These are phyloP conservation scores for Nematostella vectensis DNA, from an alignment of 92 coral and sea anemone species.

Conservation along the genomic window DNA sequence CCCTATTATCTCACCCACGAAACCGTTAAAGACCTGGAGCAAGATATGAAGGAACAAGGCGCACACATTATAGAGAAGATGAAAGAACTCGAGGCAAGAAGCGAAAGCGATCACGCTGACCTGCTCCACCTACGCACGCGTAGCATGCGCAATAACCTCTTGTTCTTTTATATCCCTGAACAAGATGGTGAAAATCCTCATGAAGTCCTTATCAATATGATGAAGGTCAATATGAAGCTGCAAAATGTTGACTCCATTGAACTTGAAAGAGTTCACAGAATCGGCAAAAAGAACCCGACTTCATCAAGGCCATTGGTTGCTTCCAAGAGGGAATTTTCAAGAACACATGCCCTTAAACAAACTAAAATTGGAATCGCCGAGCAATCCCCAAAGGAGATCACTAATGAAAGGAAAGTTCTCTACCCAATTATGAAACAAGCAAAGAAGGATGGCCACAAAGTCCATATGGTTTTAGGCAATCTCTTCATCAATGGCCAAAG, in stretches of 20 bases:
- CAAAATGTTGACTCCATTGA: slow-evolving; percentile 2
- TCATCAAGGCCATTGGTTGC: slow-evolving; percentile 20
- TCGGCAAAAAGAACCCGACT: slow-evolving; percentile 11
- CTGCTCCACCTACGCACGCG: neutral
- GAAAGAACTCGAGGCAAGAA: too few relatives aligned
- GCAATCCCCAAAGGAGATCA: slow-evolving; percentile 41
- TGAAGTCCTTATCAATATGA: neutral
- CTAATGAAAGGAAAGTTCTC: slow-evolving; percentile 17
- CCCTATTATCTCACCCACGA: too few relatives aligned
- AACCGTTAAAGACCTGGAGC: too few relatives aligned
- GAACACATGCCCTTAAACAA: slow-evolving; percentile 14
- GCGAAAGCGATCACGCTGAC: too few relatives aligned
- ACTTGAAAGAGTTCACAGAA: slow-evolving; percentile 15
- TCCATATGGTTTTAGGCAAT: slow-evolving; percentile 13
- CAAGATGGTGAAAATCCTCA: neutral
- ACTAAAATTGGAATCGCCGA: slow-evolving; percentile 30
- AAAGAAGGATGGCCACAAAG: slow-evolving; percentile 14
- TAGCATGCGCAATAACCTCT: neutral
- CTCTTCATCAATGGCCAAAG: slow-evolving; percentile 31
- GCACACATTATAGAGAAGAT: too few relatives aligned
- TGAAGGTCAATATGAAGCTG: neutral
- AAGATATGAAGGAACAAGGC: too few relatives aligned
- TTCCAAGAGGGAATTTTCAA: neutral
- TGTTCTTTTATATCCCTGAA: neutral
- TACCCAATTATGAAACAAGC: slow-evolving; percentile 23